A percentile compares a stretch with the other conserved stretches of the same genome.
Conservation (phyloP, 2,113 vertebrate species). For the Nansenia antarctica region DNA sequence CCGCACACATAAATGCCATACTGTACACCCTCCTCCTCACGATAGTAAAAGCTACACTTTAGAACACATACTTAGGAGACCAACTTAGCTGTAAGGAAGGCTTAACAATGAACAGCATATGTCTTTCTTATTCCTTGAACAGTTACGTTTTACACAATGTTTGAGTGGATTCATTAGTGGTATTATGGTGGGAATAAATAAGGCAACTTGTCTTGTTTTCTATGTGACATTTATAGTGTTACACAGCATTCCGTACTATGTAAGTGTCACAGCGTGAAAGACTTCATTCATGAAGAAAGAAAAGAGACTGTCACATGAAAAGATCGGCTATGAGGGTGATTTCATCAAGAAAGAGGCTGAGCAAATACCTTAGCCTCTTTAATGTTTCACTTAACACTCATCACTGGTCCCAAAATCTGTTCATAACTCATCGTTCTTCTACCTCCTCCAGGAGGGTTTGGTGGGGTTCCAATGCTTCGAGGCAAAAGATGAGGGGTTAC, state of each 20-base stretch:
- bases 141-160: too few species aligned
- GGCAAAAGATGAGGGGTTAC: slow-evolving; percentile 19
- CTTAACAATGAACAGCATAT: not conserved
- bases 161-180: too few species aligned
- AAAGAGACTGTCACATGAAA: not conserved
- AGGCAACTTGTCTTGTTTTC: too few species aligned
- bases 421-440: not conserved
- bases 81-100: slow-evolving; percentile 23
- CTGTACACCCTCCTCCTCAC: slow-evolving; percentile 35
- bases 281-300: too few species aligned
- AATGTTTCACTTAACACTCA: not conserved
- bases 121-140: too few species aligned
- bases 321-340: too few species aligned
- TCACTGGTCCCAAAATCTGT: not conserved
- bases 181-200: too few species aligned
- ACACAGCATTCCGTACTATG: too few species aligned
- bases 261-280: too few species aligned
- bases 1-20: too few species aligned
- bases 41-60: slow-evolving; percentile 35
- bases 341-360: not conserved
- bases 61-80: slow-evolving; percentile 26
- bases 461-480: slow-evolving; percentile 12
- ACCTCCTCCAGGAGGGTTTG: not conserved
- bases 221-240: too few species aligned
- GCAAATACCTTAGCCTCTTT: not conserved